A percentile compares a stretch with the other conserved stretches of the same genome.
Evolutionary conservation across 2,113 vertebrate genomes (phyloP).

Genomic region (Gymnogyps californianus): DNA sequence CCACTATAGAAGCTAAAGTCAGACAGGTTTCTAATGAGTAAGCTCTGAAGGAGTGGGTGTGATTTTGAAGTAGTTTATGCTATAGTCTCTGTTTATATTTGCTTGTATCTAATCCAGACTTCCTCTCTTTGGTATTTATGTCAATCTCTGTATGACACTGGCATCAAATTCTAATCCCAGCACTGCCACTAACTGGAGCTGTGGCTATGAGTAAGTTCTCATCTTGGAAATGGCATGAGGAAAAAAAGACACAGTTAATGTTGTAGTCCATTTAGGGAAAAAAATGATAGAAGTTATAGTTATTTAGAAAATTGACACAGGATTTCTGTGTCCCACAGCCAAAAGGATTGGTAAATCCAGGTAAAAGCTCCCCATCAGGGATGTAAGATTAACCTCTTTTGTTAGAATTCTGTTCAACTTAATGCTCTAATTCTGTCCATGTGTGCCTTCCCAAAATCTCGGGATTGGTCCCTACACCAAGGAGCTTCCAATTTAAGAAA

Average conservation of each 20-base stretch:
- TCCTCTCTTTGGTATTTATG: background rate
- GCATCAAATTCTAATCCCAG: background rate
- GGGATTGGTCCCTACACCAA: background rate
- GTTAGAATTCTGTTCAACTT: background rate
- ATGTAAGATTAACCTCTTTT: background rate
- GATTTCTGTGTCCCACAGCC: background rate
- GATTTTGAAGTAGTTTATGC: background rate
- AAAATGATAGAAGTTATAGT: background rate
- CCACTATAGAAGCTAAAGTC: background rate
- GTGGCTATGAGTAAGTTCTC: background rate
- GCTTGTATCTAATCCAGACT: background rate
- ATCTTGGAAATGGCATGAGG: background rate
- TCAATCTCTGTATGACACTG: background rate
- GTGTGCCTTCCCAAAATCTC: background rate
- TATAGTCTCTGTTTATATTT: background rate
- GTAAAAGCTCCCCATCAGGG: background rate
- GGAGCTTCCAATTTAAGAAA: background rate
- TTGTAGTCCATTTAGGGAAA: background rate
- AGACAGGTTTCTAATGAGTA: background rate
- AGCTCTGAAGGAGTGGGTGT: background rate
- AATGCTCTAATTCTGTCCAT: background rate
- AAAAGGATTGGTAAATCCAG: background rate
- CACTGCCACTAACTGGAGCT: background rate
- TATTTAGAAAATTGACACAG: background rate
- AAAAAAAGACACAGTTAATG: background rate